Percentiles rank a stretch among this genome's conserved stretches.
These are phyloP conservation scores for Mellilla xanthometata DNA, from an alignment of 2,888 invertebrate species.

Conservation along the genomic window DNA sequence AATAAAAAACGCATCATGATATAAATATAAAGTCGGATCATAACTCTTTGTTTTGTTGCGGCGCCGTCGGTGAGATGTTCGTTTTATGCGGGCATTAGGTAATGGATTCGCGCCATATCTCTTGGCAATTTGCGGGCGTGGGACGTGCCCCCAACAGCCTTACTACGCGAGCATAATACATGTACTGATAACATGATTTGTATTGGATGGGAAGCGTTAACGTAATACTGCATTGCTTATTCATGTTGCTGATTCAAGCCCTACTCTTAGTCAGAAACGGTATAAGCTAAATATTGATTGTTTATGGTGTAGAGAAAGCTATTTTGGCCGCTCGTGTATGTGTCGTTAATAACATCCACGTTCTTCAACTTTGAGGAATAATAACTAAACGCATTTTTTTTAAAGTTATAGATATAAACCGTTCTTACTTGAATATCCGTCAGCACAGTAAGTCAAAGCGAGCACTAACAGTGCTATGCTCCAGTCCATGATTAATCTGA, in stretches of 20 bases:
- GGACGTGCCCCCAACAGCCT: slow-evolving; percentile 34
- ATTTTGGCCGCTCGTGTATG: no score
- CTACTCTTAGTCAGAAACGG: no score
- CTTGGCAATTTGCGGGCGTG: slow-evolving; percentile 45
- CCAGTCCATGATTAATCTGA: slow-evolving; percentile 74
- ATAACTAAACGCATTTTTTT: no score
- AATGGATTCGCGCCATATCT: slow-evolving; percentile 68
- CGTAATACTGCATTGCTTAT: background rate
- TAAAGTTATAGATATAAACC: no score
- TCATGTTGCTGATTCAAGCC: background rate
- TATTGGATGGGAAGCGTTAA: background rate
- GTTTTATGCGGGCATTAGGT: slow-evolving; percentile 69
- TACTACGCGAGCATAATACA: slow-evolving; percentile 9
- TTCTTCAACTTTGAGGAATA: no score
- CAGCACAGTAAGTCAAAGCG: slow-evolving; percentile 59
- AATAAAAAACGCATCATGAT: slow-evolving; percentile 66
- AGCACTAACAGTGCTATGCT: slow-evolving; percentile 54
- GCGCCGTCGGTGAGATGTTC: slow-evolving; percentile 38
- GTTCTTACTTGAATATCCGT: slow-evolving; percentile 74
- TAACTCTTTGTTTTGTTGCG: slow-evolving; percentile 74
- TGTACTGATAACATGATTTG: slow-evolving; percentile 7
- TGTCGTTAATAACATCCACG: no score
- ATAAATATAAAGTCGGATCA: slow-evolving; percentile 53
- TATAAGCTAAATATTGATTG: no score
- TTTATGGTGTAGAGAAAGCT: no score